These are phyloP conservation scores for Champsocephalus esox DNA, from an alignment of 2,797 vertebrate species.

Conservation along the genomic window DNA sequence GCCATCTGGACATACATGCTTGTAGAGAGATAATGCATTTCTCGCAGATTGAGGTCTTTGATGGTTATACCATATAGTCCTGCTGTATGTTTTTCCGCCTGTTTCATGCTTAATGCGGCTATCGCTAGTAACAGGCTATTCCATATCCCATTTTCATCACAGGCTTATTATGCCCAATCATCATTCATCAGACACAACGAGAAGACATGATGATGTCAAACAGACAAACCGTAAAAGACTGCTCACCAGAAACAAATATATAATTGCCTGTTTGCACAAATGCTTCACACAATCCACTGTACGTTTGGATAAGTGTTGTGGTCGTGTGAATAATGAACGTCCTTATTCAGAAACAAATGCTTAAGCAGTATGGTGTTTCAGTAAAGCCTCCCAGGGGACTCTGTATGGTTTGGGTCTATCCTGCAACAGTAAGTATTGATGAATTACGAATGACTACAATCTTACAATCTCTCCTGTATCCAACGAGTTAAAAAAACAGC, in stretches of 20 bases:
- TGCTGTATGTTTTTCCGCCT: constrained; percentile 24
- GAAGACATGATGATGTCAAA: background rate
- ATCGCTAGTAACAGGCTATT: background rate
- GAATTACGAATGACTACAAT: background rate
- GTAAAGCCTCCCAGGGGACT: background rate
- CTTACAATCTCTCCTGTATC: background rate
- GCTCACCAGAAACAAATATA: background rate
- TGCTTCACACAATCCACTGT: background rate
- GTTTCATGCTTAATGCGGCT: background rate
- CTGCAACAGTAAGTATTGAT: no score
- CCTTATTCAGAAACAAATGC: background rate
- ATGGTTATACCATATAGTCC: constrained; percentile 43
- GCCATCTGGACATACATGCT: constrained; percentile 57
- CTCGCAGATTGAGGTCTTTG: constrained; percentile 43
- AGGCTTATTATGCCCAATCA: constrained; percentile 5
- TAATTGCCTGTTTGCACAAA: background rate
- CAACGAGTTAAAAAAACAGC: background rate
- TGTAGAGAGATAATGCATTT: constrained; percentile 57
- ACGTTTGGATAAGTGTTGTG: background rate
- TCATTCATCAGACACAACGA: constrained; percentile 11
- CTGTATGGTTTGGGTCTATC: no score
- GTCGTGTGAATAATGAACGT: background rate
- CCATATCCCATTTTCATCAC: constrained; percentile 25
- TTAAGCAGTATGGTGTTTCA: background rate
- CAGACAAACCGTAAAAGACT: background rate